Evolutionary conservation across 2,888 invertebrate genomes (phyloP).

Genomic region (Nysson spinosus): DNA sequence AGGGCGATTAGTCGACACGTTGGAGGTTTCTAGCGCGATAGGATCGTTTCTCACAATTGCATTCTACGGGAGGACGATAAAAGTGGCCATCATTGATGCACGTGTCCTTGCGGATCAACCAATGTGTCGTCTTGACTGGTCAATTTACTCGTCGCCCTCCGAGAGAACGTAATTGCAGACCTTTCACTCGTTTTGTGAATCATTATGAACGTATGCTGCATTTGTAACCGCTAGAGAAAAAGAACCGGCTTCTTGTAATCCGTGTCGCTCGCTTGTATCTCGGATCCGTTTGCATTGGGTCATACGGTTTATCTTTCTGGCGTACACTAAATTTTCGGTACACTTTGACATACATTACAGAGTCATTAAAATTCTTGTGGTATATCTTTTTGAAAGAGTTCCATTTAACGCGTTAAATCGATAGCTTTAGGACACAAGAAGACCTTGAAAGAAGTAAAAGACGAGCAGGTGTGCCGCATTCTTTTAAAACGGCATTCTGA

Average conservation of each 20-base stretch:
- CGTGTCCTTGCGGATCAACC: conserved; percentile 42
- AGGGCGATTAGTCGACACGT: background rate
- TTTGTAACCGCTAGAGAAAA: conserved; percentile 21
- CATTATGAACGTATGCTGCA: conserved; percentile 34
- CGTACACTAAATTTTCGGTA: conserved; percentile 8
- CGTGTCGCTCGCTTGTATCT: conserved; percentile 6
- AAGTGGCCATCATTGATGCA: conserved; percentile 13
- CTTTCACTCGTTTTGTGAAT: conserved; percentile 61
- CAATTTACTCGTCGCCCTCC: conserved; percentile 36
- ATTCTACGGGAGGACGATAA: conserved; percentile 7
- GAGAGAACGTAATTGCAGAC: conserved; percentile 16
- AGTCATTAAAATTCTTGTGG: no score
- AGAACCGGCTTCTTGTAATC: conserved; percentile 17
- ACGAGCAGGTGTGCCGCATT: conserved; percentile 54
- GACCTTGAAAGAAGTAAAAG: conserved; percentile 38
- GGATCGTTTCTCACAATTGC: conserved; percentile 9
- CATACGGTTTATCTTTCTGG: conserved; percentile 10
- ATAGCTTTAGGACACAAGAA: background rate
- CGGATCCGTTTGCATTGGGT: background rate
- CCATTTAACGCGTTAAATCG: background rate
- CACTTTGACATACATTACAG: no score
- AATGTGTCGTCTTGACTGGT: conserved; percentile 31
- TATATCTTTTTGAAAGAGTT: background rate
- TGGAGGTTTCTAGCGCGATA: background rate
- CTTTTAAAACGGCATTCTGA: conserved; percentile 35